A percentile compares a stretch with the other conserved stretches of the same genome.
These are phyloP conservation scores for Dasypus novemcinctus DNA, from an alignment of 2,113 vertebrate species.

Conservation along the genomic window DNA sequence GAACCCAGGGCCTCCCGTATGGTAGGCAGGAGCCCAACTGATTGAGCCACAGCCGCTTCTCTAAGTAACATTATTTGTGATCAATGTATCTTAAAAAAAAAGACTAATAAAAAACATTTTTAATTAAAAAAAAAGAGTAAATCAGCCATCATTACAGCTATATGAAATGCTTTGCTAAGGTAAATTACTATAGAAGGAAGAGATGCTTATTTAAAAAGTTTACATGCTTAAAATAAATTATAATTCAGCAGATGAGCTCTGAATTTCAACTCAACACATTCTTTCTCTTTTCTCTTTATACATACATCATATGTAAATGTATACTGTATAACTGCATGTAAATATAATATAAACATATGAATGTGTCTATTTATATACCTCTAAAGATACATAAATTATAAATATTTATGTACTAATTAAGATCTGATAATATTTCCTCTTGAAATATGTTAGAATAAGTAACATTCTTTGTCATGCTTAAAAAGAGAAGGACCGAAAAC, in stretches of 20 bases:
- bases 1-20: too few species aligned
- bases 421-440: neutral
- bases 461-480: neutral
- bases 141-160: rapidly evolving
- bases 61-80: too few species aligned
- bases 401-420: neutral
- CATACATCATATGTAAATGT: neutral
- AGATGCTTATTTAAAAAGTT: neutral
- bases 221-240: neutral
- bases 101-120: too few species aligned
- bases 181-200: neutral
- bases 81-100: too few species aligned
- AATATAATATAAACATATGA: neutral
- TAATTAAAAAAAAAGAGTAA: neutral
- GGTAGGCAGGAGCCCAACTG: too few species aligned
- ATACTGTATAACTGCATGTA: neutral
- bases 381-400: neutral
- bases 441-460: neutral
- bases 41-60: too few species aligned
- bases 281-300: neutral
- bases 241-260: neutral
- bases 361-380: neutral
- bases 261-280: neutral
- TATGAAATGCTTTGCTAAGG: rapidly evolving
- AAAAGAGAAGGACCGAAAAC: neutral